These are phyloP conservation scores for Glandiceps talaboti DNA, from an alignment of 53 echinoderm and acorn worm genomes.

Conservation along the genomic window DNA sequence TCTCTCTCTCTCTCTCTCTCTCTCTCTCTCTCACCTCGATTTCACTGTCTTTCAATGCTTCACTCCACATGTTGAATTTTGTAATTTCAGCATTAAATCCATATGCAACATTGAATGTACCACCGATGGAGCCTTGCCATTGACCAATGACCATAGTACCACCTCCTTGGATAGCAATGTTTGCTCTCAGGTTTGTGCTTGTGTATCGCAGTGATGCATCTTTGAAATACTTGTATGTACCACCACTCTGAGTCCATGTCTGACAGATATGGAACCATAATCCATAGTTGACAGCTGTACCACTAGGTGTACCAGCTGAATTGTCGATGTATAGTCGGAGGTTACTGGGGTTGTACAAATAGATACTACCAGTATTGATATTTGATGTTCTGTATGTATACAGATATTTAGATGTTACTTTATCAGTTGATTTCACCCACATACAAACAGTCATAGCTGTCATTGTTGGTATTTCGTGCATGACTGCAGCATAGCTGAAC, in stretches of 20 bases:
- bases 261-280: background rate
- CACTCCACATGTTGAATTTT: background rate
- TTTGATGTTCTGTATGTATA: background rate
- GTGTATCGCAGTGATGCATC: background rate
- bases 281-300: background rate
- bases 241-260: background rate
- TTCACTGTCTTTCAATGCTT: background rate
- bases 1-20: too few species aligned
- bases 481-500: background rate
- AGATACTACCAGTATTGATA: background rate
- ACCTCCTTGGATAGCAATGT: background rate
- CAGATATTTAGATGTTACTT: background rate
- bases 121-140: background rate
- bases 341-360: background rate
- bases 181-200: background rate
- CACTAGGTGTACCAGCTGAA: background rate
- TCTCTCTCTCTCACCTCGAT: background rate
- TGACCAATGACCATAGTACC: background rate
- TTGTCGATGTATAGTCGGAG: background rate
- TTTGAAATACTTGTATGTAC: background rate
- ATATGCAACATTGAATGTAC: background rate
- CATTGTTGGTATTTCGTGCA: background rate
- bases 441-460: background rate
- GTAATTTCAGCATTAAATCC: background rate
- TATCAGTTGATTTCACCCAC: background rate